Base-by-base conservation (phyloP, 2,888 invertebrate species). In the Pseudeuparius sepicola region DNA sequence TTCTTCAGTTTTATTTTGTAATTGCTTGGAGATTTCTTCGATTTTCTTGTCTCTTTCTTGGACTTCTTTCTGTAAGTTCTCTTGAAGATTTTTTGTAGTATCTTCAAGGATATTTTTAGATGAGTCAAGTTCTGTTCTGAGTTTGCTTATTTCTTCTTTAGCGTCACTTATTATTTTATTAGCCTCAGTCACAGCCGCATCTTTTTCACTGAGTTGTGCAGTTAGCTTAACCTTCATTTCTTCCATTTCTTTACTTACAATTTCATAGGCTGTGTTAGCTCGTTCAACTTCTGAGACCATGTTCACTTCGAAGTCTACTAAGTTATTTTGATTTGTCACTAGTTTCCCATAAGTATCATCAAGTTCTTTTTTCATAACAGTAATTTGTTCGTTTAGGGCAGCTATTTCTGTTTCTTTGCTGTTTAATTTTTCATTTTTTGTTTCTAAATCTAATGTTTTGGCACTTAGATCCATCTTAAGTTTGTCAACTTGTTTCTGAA, bases 371-470 rank as follows among this genome's bases (percentile, higher is more conserved):
- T 24, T 36, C 5, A 40, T 69, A 52, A 62, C 60, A 36, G 62
- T 46, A 44, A 64, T 65, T 34, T 44, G 39, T n/a, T 26, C 26
- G 6, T 26, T 26, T n/a, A n/a, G n/a, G n/a, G n/a, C 10, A 2
- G 12, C 30, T n/a, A 45, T n/a, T 28, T 31, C 30, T 6, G 16
- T 11, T 24, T 40, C 36, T 10, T 4, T 15, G 14, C 10, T 35
- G 12, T 3, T 11, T 17, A 44, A 20, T 28, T 40, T 31, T 30
- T 34, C 42, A 4, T 29, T 38, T 9, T 27, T 13, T 24, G 9
- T 24, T 57, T 73, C 72, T 41, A 69, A 52, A 51, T 73, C 73
- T 52, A 65, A 58, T 39, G 65, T 56, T 64, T 67, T 71, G 39
- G 66, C 64, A 55, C 70, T 73, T 12, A 69, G 59, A 36, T 59